These are phyloP conservation scores for Capromys pilorides DNA, from an alignment of 2,797 vertebrate genomes.

Conservation along the genomic window DNA sequence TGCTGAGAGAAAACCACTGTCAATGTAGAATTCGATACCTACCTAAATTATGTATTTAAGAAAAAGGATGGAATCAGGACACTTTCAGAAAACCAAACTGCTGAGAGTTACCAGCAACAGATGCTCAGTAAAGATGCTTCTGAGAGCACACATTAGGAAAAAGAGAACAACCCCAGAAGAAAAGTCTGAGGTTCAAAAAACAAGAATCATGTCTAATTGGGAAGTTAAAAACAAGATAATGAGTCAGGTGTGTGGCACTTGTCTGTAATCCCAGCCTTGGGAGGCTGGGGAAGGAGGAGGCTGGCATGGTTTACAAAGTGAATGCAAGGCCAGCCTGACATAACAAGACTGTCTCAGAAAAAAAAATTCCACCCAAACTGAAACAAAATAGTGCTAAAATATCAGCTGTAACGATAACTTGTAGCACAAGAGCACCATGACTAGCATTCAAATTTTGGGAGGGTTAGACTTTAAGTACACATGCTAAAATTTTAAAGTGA, in stretches of 20 bases:
- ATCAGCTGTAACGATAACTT: conserved; percentile 29
- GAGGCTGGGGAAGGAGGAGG: not conserved
- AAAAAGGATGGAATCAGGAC: conserved; percentile 16
- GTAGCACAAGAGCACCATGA: conserved; percentile 37
- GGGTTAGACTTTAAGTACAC: conserved; percentile 41
- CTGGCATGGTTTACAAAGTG: not conserved
- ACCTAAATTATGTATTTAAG: conserved; percentile 50
- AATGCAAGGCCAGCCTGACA: not conserved
- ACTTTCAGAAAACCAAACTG: conserved; percentile 50
- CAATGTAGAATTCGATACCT: not conserved
- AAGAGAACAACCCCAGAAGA: conserved; percentile 44
- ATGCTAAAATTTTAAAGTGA: conserved; percentile 50
- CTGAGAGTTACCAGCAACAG: conserved; percentile 13
- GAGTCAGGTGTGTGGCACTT: not conserved
- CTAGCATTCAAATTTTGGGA: conserved; percentile 35
- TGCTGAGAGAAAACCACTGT: conserved; percentile 51
- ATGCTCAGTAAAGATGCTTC: not conserved
- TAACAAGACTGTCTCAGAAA: not conserved
- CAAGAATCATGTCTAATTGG: conserved; percentile 14
- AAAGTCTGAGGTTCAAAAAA: conserved; percentile 36
- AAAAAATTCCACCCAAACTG: not conserved
- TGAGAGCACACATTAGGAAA: conserved; percentile 21
- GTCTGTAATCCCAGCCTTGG: not conserved
- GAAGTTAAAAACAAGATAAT: conserved; percentile 44
- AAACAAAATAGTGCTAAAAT: conserved; percentile 53